Conservation (phyloP, 2,888 invertebrate genomes). For the Eupithecia pulchellata region DNA sequence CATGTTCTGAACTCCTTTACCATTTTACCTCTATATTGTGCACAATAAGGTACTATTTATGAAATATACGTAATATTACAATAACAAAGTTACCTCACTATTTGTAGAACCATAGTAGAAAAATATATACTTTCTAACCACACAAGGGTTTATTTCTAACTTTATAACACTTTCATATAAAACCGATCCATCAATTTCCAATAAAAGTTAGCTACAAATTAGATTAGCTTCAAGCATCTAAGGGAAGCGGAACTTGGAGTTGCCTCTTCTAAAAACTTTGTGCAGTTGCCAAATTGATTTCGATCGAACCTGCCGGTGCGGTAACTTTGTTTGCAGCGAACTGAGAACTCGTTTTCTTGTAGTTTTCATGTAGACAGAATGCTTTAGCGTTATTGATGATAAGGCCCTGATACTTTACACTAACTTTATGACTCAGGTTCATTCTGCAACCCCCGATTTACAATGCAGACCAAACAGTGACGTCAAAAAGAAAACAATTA, state of each 20-base stretch:
- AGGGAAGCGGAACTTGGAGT: conserved; percentile 45
- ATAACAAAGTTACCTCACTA: background rate
- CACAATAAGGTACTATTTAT: background rate
- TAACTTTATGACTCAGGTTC: background rate
- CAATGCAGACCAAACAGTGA: no score
- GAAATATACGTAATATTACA: background rate
- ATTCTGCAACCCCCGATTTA: no score
- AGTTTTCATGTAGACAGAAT: background rate
- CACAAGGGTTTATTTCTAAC: conserved; percentile 2
- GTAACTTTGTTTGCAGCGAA: conserved; percentile 59
- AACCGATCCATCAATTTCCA: conserved; percentile 31
- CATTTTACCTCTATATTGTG: background rate
- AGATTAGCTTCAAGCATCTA: conserved; percentile 38
- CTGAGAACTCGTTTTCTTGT: conserved; percentile 46
- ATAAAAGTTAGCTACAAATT: conserved; percentile 40
- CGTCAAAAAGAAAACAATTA: no score
- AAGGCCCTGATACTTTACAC: background rate
- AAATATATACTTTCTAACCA: background rate
- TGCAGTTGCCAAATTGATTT: conserved; percentile 69
- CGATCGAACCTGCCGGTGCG: conserved; percentile 62
- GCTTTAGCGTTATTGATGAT: background rate
- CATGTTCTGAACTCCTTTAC: background rate
- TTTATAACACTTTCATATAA: conserved; percentile 13
- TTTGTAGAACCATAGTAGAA: conserved; percentile 4
- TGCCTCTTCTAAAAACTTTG: conserved; percentile 57